Percentiles rank a stretch among this genome's conserved stretches.
Conservation (phyloP, 2,113 vertebrate genomes). For the Corvus cornix region DNA sequence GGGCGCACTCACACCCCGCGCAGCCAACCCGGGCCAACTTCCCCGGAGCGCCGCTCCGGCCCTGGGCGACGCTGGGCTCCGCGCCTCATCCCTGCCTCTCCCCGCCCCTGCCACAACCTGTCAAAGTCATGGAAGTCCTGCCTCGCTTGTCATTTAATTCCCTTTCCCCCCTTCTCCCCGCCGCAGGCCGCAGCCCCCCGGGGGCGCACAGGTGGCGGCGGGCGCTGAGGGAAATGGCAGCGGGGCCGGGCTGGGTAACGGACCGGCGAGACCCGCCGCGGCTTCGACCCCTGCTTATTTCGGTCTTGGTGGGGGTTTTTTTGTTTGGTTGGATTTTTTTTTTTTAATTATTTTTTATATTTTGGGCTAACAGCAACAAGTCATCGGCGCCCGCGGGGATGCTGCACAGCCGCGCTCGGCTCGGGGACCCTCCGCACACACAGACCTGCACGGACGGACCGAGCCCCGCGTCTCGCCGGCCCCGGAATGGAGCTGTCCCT, state of each 20-base stretch:
- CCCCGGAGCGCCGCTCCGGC: constrained; percentile 72
- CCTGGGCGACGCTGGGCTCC: constrained; percentile 50
- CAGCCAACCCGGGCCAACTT: constrained; percentile 71
- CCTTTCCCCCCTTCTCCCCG: neutral
- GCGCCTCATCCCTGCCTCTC: constrained; percentile 49
- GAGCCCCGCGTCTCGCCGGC: neutral
- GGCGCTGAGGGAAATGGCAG: constrained; percentile 52
- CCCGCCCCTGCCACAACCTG: constrained; percentile 62
- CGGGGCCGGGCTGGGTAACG: constrained; percentile 24
- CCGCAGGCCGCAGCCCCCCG: constrained; percentile 40
- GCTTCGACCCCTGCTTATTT: neutral
- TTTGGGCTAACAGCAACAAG: constrained; percentile 80
- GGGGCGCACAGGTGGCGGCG: constrained; percentile 46
- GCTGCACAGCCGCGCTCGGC: constrained; percentile 60
- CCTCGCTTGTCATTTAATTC: neutral
- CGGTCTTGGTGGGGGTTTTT: neutral
- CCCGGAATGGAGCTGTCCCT: constrained; percentile 1
- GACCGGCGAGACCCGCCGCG: neutral
- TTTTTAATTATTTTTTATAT: neutral
- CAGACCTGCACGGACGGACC: neutral
- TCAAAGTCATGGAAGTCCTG: constrained; percentile 71
- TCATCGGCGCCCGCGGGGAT: constrained; percentile 76
- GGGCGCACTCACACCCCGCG: constrained; percentile 53
- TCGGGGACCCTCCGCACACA: constrained; percentile 33
- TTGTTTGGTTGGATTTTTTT: neutral